Base-by-base conservation (phyloP, 2,113 vertebrate genomes). In the Ictalurus punctatus region DNA sequence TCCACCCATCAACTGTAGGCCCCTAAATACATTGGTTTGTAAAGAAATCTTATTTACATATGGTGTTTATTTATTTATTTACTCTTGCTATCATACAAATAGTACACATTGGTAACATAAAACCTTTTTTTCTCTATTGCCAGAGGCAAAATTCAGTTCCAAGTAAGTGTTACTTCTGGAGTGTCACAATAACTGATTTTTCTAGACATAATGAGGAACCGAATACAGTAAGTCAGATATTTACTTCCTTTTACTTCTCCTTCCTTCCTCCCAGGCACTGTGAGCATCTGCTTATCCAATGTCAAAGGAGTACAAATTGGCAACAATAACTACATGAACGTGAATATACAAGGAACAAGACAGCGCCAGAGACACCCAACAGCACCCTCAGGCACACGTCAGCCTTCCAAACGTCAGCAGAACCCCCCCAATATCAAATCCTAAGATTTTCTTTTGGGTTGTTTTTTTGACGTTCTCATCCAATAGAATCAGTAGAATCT, bases 281-380 rank as follows among this genome's bases (percentile, higher is more conserved):
- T 40, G 6, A 21, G 0, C 2, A 89, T 95, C 9, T 0, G 4
- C 9, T 1, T 90, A 52, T 88, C 90, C 80, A 81, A 90, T 0
- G 91, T 94, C 0, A 78, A 0, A 0, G 93, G 90, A 17, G 1
- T 95, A 0, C 94, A 95, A 90, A 10, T 44, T 0, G 95, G 95
- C 6, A 19, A 92, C 91, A 58, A 92, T 88, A 96, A 95, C 92
- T 10, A 0, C 78, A 92, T 92, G 92, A 84, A 71, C 14, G 23
- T 90, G 12, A 59, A 40, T 21, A 3, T 58, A 0, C 17, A 14
- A 30, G 12, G 0, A 5, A 5, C 10, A 4, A 81, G 6, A 67
- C 9, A 14, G 1, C 91, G 95, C 0, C 94, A 93, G 69, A 87
- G 92, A 78, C 83, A 93, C 90, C 91, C 76, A 0, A 95, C 95